Evolutionary conservation across 2,888 invertebrate genomes (phyloP), one percentile per base, ranked within the genome.

Genomic region (Trichacis sp.): DNA sequence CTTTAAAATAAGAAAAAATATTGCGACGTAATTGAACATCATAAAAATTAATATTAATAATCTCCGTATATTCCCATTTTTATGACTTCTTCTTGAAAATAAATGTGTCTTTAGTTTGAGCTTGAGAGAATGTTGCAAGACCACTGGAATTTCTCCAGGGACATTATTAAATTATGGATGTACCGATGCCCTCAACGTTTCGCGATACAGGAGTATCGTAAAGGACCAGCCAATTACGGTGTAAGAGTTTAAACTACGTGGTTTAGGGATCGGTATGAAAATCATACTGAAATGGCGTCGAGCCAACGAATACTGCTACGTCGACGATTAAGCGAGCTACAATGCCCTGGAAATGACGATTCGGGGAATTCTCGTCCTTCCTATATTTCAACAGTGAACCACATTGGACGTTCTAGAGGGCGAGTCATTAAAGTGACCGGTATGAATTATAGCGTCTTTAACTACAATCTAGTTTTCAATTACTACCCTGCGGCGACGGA

Each of bases 281-380:
- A 51, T 51, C 42, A 51, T 40, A 42, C 51, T 20, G 42, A 42
- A 51, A 51, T 42, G 51, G 51, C 42, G 5, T 42, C 42, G 29
- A 42, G 51, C 42, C 29, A 51, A 42, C 51, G n/a, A n/a, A 42
- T 51, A 42, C 40, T 42, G n/a, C 17, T 51, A 17, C 42, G 51
- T 11, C 11, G 42, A 29, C 51, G 42, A 51, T 51, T 51, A 24
- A 51, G 42, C 24, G 51, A 11, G 29, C 42, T n/a, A 42, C 42
- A 51, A 51, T 42, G 42, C 51, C 8, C 14, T 9, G 42, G 42
- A 51, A 51, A 42, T 51, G 29, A 51, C 24, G 42, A 51, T 20
- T 19, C 19, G 50, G 18, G 38, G 20, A 40, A 40, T 20, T 18
- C 38, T 38, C 38, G 50, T 12, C 38, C 50, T 14, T 38, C n/a